A percentile compares a stretch with the other conserved stretches of the same genome.
Evolutionary conservation across 2,888 invertebrate genomes (phyloP).

Genomic region (Clunio marinus): DNA sequence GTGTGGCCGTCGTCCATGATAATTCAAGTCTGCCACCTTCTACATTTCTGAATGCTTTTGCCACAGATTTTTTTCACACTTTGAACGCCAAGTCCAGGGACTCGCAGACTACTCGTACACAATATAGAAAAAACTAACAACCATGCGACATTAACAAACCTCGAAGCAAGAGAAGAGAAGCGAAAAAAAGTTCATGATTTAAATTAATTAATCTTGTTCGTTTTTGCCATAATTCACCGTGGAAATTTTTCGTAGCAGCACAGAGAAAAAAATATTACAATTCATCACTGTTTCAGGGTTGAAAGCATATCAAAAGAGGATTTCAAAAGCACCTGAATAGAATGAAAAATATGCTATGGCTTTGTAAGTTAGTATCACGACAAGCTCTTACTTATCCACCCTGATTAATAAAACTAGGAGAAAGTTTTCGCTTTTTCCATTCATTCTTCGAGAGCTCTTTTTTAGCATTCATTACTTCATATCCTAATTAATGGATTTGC

Average conservation of each 20-base stretch:
- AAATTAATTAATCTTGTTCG: constrained; percentile 37
- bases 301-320: background rate
- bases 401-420: no score
- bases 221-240: constrained; percentile 28
- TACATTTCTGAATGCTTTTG: background rate
- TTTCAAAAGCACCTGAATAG: constrained; percentile 14
- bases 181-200: constrained; percentile 21
- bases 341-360: background rate
- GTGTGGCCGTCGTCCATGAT: no score
- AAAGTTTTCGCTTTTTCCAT: background rate
- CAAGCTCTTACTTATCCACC: background rate
- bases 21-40: background rate
- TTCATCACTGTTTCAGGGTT: constrained; percentile 30
- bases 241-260: background rate
- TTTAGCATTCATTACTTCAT: background rate
- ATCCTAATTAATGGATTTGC: constrained; percentile 34
- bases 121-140: no score
- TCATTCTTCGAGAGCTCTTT: background rate
- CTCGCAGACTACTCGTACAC: no score
- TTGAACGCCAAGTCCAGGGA: no score
- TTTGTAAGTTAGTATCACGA: background rate
- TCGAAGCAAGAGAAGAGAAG: background rate
- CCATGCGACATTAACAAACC: background rate
- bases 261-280: constrained; percentile 31
- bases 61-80: background rate